Evolutionary conservation across 2,113 vertebrate species (phyloP).

Genomic region (Mirza zaza): DNA sequence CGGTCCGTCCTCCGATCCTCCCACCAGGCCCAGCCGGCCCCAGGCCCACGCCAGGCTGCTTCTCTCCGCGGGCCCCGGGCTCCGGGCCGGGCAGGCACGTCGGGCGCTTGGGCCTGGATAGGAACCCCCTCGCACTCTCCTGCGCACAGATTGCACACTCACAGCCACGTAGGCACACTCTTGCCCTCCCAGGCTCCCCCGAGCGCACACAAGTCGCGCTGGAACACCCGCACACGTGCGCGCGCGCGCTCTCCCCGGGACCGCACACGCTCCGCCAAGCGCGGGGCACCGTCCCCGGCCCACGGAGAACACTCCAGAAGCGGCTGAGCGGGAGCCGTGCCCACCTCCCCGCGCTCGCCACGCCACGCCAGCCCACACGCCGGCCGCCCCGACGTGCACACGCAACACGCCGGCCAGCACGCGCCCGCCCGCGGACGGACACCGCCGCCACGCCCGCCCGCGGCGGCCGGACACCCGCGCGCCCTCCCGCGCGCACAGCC

Average conservation of each 20-base stretch:
- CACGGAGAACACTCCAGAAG: neutral
- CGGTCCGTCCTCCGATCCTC: neutral
- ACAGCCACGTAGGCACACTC: neutral
- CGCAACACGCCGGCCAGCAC: neutral
- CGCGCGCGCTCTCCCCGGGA: neutral
- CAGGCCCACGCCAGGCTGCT: neutral
- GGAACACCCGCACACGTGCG: slow-evolving; percentile 31
- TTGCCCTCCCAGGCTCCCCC: neutral
- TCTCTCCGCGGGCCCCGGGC: neutral
- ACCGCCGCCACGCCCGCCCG: neutral
- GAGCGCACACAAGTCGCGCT: neutral
- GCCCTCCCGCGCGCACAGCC: neutral
- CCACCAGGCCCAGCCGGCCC: no score
- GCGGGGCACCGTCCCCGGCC: neutral
- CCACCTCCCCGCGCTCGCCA: neutral
- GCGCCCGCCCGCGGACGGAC: neutral
- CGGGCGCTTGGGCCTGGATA: neutral
- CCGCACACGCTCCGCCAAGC: neutral
- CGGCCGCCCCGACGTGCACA: neutral
- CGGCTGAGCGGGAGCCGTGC: neutral
- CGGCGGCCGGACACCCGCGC: neutral
- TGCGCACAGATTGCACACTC: neutral
- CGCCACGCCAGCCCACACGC: neutral
- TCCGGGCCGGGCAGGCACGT: neutral
- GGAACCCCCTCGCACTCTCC: neutral